These are phyloP conservation scores for Saccostrea echinata DNA, from an alignment of 1,140 invertebrate genomes.

Conservation along the genomic window DNA sequence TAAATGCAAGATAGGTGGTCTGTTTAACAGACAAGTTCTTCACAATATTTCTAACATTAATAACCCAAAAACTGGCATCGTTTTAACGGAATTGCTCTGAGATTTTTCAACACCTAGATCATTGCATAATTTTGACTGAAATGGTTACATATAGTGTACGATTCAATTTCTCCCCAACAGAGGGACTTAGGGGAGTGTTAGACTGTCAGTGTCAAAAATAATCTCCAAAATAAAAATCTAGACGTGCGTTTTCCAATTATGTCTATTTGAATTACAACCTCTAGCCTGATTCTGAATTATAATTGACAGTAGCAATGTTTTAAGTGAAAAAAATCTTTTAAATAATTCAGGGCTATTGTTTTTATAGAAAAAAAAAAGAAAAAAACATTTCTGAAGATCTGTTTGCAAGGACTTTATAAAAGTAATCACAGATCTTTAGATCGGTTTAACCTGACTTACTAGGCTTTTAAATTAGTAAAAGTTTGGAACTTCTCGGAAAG, in stretches of 20 bases:
- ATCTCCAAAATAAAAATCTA: background rate
- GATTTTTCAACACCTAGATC: background rate
- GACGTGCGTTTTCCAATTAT: background rate
- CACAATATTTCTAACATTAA: constrained; percentile 17
- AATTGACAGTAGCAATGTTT: background rate
- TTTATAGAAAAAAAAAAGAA: too few species aligned
- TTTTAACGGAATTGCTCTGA: background rate
- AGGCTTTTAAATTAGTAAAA: too few species aligned
- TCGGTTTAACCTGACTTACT: too few species aligned
- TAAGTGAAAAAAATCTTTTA: background rate
- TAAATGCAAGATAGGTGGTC: background rate
- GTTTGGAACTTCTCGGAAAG: too few species aligned
- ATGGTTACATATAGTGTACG: background rate
- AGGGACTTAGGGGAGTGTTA: background rate
- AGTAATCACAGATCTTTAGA: too few species aligned
- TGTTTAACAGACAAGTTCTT: background rate
- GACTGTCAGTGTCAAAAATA: background rate
- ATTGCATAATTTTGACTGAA: constrained; percentile 5
- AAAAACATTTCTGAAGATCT: too few species aligned
- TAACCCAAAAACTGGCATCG: background rate
- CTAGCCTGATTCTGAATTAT: background rate
- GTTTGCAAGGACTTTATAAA: too few species aligned
- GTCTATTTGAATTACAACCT: background rate
- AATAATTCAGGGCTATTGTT: background rate
- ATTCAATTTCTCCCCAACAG: background rate